Evolutionary conservation across 2,113 vertebrate genomes (phyloP).

Genomic region (Climacteris rufus): DNA sequence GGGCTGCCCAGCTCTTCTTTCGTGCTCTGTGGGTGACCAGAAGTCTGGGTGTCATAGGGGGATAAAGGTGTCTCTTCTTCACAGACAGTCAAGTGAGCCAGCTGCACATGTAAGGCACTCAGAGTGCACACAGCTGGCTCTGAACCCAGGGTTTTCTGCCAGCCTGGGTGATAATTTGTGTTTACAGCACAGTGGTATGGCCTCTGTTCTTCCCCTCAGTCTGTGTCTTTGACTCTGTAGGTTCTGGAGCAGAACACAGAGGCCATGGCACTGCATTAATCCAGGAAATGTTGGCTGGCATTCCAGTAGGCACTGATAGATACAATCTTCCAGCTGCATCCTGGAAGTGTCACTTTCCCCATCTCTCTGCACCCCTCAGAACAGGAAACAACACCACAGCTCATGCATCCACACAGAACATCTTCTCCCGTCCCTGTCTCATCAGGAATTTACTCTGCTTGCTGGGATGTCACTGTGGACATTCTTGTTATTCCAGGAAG

Average conservation of each 20-base stretch:
- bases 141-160: not conserved
- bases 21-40: not conserved
- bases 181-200: not conserved
- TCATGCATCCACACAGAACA: not conserved
- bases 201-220: not conserved
- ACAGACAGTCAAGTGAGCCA: not conserved
- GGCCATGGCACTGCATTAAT: not conserved
- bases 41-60: not conserved
- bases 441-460: not conserved
- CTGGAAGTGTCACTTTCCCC: not conserved
- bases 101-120: not conserved
- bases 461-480: not conserved
- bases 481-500: not conserved
- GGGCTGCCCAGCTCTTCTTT: not conserved
- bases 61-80: not conserved
- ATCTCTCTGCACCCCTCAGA: not conserved
- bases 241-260: not conserved
- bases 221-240: not conserved
- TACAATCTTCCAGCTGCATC: not conserved
- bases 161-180: not conserved
- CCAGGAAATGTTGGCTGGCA: not conserved
- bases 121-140: not conserved
- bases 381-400: not conserved
- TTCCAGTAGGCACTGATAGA: not conserved
- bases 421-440: not conserved